Conservation (phyloP, 2,888 invertebrate genomes). For the Phorcus lineatus region DNA sequence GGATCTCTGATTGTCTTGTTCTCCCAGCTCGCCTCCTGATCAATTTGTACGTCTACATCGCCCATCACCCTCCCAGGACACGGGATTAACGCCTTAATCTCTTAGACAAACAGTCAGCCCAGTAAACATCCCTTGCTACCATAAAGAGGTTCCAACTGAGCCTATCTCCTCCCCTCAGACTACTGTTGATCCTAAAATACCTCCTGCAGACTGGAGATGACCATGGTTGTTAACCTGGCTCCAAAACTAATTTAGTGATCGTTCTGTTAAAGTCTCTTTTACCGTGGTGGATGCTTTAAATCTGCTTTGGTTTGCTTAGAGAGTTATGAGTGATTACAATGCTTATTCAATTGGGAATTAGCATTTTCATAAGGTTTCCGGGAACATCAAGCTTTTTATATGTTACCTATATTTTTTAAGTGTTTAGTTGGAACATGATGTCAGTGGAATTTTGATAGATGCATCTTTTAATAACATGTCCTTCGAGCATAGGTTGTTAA, state of each 20-base stretch:
- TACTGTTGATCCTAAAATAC: neutral
- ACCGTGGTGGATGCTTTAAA: too few relatives aligned
- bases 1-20: neutral
- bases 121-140: neutral
- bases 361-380: too few relatives aligned
- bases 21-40: neutral
- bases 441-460: too few relatives aligned
- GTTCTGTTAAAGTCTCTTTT: neutral
- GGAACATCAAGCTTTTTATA: too few relatives aligned
- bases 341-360: too few relatives aligned
- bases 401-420: too few relatives aligned
- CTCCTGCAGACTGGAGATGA: too few relatives aligned
- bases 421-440: too few relatives aligned
- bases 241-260: neutral
- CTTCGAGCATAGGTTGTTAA: too few relatives aligned
- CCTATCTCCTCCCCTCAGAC: neutral
- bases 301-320: too few relatives aligned
- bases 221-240: neutral
- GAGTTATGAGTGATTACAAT: too few relatives aligned
- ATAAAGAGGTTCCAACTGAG: neutral
- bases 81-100: neutral
- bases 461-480: too few relatives aligned
- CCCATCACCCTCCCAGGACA: neutral
- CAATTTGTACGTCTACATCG: neutral
- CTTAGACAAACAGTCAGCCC: neutral